Evolutionary conservation across 2,888 invertebrate species (phyloP), one percentile per base, ranked within the genome.

Genomic region (Heliconius erato): DNA sequence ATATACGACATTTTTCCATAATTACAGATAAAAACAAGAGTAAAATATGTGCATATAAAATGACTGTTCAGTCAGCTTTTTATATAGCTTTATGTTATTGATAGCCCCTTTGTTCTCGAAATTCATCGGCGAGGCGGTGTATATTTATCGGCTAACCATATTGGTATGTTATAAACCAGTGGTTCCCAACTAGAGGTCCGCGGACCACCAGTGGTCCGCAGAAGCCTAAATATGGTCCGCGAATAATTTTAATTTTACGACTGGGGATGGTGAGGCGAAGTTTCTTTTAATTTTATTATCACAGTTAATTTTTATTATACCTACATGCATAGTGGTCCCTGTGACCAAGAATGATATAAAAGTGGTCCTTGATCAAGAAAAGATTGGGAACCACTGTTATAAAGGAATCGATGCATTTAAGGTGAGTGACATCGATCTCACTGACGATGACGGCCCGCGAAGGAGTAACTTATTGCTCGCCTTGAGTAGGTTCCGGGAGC

Each of bases 121-220:
- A 82, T 82, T 79, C 72, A 80, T 80, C 76, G 67, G 59, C 40
- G 32, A 79, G 44, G 79, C 65, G 67, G 26, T 63, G 74, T 80
- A 49, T 84, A 83, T 85, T 85, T 84, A 83, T 83, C 72, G 63
- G 44, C 79, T 65, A 69, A 16, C 85, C 85, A 83, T 85, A 85
- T 84, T 72, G 72, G 77, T 78, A 78, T 83, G 83, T 83, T 79
- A 83, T 40, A 40, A 40, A 40, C 9, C 35, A 40, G 9, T 40
- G 35, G 35, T 40, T 40, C 35, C 35, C 35, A 40, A 40, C 35
- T 9, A 9, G 35, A 1, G 28, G 28, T 28, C 28, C 28, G 28
- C 28, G 28, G 28, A 28, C 32, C 32, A 32, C 32, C 32, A 32
- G 32, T 40, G 35, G 35, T 9, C 35, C 9, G 35, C 35, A 40